phyloP scores from a whole-genome alignment of 2,113 vertebrate genomes.

The Paracanthobrama guichenoti region DNA sequence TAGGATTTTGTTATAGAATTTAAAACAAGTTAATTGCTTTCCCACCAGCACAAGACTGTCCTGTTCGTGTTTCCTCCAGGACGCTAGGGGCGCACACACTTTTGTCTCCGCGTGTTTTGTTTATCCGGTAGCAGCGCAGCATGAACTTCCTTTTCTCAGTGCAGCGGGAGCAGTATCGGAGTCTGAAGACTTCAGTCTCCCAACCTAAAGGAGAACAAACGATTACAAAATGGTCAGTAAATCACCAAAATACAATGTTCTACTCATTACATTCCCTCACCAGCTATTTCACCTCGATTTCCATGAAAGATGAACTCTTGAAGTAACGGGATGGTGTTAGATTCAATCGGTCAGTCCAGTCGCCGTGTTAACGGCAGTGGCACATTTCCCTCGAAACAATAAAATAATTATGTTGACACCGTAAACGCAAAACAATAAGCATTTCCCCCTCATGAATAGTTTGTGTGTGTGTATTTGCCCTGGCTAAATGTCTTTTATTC shows the following conservation, averaged over 20 bases:
- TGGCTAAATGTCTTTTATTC: neutral
- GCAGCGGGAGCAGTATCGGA: slow-evolving; percentile 76
- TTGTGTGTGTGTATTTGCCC: neutral
- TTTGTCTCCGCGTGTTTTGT: neutral
- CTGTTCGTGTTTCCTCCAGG: neutral
- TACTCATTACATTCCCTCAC: slow-evolving; percentile 9
- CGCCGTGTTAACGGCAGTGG: neutral
- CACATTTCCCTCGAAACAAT: neutral
- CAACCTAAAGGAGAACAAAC: slow-evolving; percentile 76
- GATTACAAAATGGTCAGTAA: slow-evolving; percentile 89
- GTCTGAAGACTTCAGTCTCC: slow-evolving; percentile 82
- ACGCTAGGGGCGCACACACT: neutral
- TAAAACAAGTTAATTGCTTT: too few relatives aligned
- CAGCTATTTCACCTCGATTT: neutral
- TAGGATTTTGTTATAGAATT: too few relatives aligned
- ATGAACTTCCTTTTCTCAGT: slow-evolving; percentile 80
- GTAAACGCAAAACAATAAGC: neutral
- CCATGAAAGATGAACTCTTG: neutral
- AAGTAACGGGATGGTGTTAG: slow-evolving; percentile 23
- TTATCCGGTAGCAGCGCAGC: slow-evolving; percentile 1
- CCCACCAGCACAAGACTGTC: too few relatives aligned
- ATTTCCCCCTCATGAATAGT: neutral
- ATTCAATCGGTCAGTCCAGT: neutral
- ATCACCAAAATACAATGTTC: slow-evolving; percentile 63
- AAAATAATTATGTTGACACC: neutral